Conservation (phyloP, 2,113 vertebrate genomes). For the Pontoporia blainvillei region DNA sequence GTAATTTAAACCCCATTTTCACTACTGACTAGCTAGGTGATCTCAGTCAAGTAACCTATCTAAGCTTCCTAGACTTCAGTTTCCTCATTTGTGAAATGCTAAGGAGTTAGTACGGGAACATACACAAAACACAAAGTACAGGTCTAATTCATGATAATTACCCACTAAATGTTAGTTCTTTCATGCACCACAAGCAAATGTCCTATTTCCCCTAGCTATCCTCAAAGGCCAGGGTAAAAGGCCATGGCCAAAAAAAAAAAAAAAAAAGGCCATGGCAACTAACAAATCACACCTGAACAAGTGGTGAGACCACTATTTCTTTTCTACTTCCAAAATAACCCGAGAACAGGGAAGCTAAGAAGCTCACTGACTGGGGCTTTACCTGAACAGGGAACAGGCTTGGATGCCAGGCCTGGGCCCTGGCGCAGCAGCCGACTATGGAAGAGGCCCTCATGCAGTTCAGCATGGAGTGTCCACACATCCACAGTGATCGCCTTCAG, state of each 20-base stretch:
- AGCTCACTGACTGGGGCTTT: not conserved
- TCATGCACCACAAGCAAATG: constrained; percentile 17
- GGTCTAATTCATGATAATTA: not conserved
- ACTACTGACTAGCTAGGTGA: not conserved
- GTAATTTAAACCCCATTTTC: not conserved
- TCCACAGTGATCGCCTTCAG: constrained; percentile 82
- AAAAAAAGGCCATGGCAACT: not conserved
- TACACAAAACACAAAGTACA: not conserved
- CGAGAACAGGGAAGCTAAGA: not conserved
- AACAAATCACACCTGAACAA: constrained; percentile 18
- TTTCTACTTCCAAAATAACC: constrained; percentile 15
- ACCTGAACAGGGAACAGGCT: constrained; percentile 20
- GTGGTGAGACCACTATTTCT: not conserved
- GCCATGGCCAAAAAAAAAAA: not conserved
- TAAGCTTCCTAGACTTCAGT: not conserved
- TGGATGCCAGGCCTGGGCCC: not conserved
- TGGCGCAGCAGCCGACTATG: constrained; percentile 84
- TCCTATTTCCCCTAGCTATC: constrained; percentile 1
- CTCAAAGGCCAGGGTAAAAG: not conserved
- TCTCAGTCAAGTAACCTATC: not conserved
- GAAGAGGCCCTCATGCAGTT: constrained; percentile 95
- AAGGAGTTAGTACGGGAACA: not conserved
- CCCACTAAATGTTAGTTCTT: not conserved
- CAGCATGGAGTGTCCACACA: constrained; percentile 87
- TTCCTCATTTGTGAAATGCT: constrained; percentile 10